Evolutionary conservation across 35 echinoderm and acorn worm species (phyloP), one percentile per base, ranked within the genome.

Genomic region (Apostichopus japonicus): DNA sequence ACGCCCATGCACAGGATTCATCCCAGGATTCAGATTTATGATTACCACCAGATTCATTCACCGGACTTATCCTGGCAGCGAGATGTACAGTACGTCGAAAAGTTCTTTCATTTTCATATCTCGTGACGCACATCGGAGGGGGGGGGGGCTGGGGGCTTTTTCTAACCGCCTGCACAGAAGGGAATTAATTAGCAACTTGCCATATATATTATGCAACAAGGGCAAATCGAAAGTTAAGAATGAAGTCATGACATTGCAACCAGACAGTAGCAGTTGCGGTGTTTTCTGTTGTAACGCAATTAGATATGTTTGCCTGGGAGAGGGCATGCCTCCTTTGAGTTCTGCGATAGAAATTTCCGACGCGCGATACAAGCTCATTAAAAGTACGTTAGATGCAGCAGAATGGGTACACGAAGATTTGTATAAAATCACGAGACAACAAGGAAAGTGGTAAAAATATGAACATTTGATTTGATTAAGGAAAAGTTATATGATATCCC

Each of bases 261-360:
- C 78, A 10, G 78, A 80, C 33, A 80, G 78, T 3, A 54, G 24
- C 8, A 80, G 78, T 54, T 80, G 78, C 16, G 78, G 78, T 27
- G 16, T 80, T 80, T 80, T 27, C 24, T 80, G 78, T 80, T 83
- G 79, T 83, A n/a, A n/a, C n/a, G n/a, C n/a, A n/a, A n/a, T n/a
- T n/a, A n/a, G n/a, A n/a, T 83, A 5, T 54, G 79, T 83, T 55
- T 83, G 53, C 21, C 55, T 83, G 33, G 51, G n/a, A 8, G 80
- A 83, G 8, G 11, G 10, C 80, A 83, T 83, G 21, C 80, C 80
- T 55, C 52, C 53, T 83, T 53, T 83, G 51, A 2, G 52, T 55
- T 55, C 51, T 55, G 80, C 13, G 55, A 1, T 25, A 6, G 80
- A 83, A 17, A 11, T 83, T 21, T 7, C 44, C 80, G 15, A n/a